Conservation (phyloP, 2,113 vertebrate genomes). For the Saccopteryx leptura region DNA sequence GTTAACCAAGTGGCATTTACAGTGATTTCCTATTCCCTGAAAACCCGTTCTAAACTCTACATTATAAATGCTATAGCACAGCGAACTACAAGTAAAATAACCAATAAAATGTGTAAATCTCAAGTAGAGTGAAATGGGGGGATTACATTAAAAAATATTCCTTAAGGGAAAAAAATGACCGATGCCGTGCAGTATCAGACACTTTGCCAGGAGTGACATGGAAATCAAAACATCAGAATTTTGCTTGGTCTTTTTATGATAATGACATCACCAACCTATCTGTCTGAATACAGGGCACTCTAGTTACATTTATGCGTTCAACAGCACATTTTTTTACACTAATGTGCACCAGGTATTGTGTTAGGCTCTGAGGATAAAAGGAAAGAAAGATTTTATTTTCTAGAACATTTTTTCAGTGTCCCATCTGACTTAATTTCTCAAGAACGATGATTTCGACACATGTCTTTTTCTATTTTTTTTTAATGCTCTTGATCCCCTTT, state of each 20-base stretch:
- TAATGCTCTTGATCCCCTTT: not conserved
- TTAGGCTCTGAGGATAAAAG: not conserved
- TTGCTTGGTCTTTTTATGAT: not conserved
- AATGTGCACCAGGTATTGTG: not conserved
- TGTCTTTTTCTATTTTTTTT: not conserved
- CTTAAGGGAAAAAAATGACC: not conserved
- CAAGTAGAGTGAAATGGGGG: not conserved
- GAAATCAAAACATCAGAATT: not conserved
- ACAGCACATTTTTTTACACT: not conserved
- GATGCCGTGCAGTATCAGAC: not conserved
- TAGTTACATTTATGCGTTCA: not conserved
- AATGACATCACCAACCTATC: not conserved
- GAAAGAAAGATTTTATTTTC: not conserved
- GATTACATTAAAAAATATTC: not conserved
- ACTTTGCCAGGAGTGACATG: not conserved
- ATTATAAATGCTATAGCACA: not conserved
- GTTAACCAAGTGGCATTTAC: not conserved
- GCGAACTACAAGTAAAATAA: not conserved
- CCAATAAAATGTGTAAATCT: not conserved
- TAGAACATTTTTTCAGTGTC: not conserved
- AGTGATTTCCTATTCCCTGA: not conserved
- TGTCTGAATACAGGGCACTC: not conserved
- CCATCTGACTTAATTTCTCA: not conserved
- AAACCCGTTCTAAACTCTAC: not conserved
- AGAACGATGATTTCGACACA: not conserved